Evolutionary conservation across 2,797 vertebrate genomes (phyloP).

Genomic region (Avahi laniger): DNA sequence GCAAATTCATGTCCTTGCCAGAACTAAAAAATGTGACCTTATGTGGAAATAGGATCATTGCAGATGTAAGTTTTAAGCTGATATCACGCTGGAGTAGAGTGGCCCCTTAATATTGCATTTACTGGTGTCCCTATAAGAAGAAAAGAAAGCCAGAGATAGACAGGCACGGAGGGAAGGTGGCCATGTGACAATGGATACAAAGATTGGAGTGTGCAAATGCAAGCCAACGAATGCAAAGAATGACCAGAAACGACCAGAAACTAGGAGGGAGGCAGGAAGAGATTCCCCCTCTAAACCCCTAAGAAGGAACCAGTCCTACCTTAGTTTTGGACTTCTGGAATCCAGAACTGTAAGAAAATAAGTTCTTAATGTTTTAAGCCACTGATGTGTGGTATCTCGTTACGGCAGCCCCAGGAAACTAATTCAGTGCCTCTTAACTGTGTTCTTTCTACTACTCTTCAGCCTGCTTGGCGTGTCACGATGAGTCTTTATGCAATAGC

Average conservation of each 20-base stretch:
- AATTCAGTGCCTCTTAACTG: not conserved
- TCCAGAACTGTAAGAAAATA: not conserved
- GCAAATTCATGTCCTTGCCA: not conserved
- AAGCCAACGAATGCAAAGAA: not conserved
- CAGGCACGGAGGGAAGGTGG: not conserved
- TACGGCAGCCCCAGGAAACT: not conserved
- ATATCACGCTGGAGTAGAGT: not conserved
- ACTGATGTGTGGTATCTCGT: not conserved
- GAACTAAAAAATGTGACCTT: not conserved
- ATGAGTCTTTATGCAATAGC: not conserved
- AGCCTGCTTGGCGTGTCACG: not conserved
- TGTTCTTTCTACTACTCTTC: not conserved
- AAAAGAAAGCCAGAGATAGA: not conserved
- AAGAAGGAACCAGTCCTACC: not conserved
- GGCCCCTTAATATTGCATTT: not conserved
- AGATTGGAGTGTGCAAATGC: not conserved
- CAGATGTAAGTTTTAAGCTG: not conserved
- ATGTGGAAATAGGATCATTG: not conserved
- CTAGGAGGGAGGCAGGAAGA: not conserved
- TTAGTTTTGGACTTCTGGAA: not conserved
- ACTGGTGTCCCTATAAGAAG: not conserved
- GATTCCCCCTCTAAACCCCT: not conserved
- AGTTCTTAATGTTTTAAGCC: not conserved
- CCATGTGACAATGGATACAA: fast-evolving
- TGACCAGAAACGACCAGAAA: not conserved